A percentile compares a stretch with the other conserved stretches of the same genome.
phyloP scores from a whole-genome alignment of 2,888 invertebrate genomes.

The Dasysyrphus albostriatus region DNA sequence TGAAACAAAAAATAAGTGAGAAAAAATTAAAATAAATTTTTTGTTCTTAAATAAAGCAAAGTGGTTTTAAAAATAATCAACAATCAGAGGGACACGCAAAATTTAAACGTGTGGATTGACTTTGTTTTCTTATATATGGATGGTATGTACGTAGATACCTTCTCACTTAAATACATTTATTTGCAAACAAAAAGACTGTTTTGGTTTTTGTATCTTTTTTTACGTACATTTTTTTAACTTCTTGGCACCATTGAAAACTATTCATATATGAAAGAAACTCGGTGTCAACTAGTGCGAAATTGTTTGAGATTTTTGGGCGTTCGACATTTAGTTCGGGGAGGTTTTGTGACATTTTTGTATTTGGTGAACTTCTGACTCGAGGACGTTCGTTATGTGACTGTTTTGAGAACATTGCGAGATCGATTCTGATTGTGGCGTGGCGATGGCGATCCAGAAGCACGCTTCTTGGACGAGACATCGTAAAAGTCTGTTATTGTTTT shows the following conservation, averaged over 20 bases:
- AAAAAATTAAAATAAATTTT: neutral
- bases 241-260: slow-evolving; percentile 40
- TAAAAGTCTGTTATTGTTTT: slow-evolving; percentile 14
- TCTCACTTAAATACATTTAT: neutral
- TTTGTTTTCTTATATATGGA: slow-evolving; percentile 6
- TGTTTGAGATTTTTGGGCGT: slow-evolving; percentile 54
- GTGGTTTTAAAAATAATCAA: slow-evolving; percentile 52
- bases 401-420: slow-evolving; percentile 5
- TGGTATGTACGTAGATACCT: slow-evolving; percentile 38
- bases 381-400: slow-evolving; percentile 32
- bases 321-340: slow-evolving; percentile 62
- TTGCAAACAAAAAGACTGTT: neutral
- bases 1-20: neutral
- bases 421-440: neutral
- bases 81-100: slow-evolving; percentile 1
- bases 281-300: slow-evolving; percentile 68
- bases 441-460: slow-evolving; percentile 10
- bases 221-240: slow-evolving; percentile 33
- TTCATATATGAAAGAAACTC: slow-evolving; percentile 4
- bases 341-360: slow-evolving; percentile 43
- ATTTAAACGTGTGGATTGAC: slow-evolving; percentile 12
- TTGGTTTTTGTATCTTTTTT: slow-evolving; percentile 17
- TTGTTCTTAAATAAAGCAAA: slow-evolving; percentile 27
- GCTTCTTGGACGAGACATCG: slow-evolving; percentile 5
- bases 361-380: slow-evolving; percentile 49